These are phyloP conservation scores for Odontocerum albicorne DNA, from an alignment of 2,888 invertebrate genomes.

Conservation along the genomic window DNA sequence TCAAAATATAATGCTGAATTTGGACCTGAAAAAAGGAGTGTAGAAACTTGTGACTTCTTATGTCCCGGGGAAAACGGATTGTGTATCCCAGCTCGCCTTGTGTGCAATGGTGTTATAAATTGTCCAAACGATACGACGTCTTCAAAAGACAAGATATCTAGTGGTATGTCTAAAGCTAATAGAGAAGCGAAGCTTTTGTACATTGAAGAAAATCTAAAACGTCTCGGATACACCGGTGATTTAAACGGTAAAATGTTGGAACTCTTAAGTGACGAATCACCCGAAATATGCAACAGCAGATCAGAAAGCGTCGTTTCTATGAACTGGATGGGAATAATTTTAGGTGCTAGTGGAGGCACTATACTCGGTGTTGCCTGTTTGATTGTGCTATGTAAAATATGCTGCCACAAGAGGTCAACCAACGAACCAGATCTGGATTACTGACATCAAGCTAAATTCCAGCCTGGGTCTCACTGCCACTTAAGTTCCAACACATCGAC, in stretches of 20 bases:
- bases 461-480: conserved; percentile 40
- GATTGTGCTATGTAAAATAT: conserved; percentile 61
- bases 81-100: conserved; percentile 80
- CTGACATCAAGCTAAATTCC: conserved; percentile 60
- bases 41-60: conserved; percentile 77
- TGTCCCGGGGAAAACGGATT: conserved; percentile 83
- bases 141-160: conserved; percentile 49
- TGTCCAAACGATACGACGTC: conserved; percentile 70
- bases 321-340: conserved; percentile 62
- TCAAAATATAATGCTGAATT: conserved; percentile 41
- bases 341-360: conserved; percentile 63
- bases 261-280: conserved; percentile 73
- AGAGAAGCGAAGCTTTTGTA: conserved; percentile 55
- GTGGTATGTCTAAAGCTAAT: conserved; percentile 39
- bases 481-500: conserved; percentile 33
- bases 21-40: conserved; percentile 43
- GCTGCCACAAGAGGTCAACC: conserved; percentile 61
- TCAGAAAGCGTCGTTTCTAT: conserved; percentile 52
- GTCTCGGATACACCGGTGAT: conserved; percentile 59
- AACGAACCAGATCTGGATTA: conserved; percentile 65
- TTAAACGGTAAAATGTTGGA: conserved; percentile 50
- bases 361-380: conserved; percentile 59
- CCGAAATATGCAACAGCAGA: conserved; percentile 66
- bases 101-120: conserved; percentile 87
- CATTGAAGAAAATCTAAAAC: conserved; percentile 62